Percentiles rank a stretch among this genome's conserved stretches.
Evolutionary conservation across 2,113 vertebrate genomes (phyloP).

Genomic region (Alexandromys fortis): DNA sequence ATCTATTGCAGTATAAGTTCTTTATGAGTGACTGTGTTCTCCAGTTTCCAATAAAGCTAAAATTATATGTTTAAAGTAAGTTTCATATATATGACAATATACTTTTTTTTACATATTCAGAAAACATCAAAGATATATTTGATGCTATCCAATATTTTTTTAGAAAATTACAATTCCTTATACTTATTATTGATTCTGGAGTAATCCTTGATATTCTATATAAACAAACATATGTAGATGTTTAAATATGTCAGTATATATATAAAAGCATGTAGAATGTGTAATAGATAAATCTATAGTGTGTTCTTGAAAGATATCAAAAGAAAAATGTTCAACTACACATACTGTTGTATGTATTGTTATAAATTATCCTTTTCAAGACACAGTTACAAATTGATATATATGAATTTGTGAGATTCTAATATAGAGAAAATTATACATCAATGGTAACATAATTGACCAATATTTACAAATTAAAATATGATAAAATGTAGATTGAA

Average conservation of each 20-base stretch:
- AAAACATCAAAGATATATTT: neutral
- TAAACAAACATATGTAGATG: neutral
- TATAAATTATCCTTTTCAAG: conserved; percentile 1
- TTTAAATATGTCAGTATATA: neutral
- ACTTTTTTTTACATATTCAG: neutral
- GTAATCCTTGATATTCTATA: neutral
- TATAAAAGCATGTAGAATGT: neutral
- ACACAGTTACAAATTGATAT: neutral
- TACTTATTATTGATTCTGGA: neutral
- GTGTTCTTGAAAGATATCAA: neutral
- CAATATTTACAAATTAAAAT: conserved; percentile 19
- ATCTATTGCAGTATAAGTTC: neutral
- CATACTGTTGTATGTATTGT: neutral
- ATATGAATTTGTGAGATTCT: neutral
- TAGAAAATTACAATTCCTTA: neutral
- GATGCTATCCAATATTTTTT: neutral
- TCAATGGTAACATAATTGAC: neutral
- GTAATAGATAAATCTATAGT: neutral
- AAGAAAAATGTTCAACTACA: neutral
- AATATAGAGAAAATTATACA: neutral
- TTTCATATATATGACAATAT: neutral
- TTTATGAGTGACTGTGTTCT: neutral
- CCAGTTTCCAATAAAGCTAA: neutral
- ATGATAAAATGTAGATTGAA: neutral
- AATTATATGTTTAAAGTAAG: neutral